A percentile compares a stretch with the other conserved stretches of the same genome.
Conservation (phyloP, 2,797 vertebrate genomes). For the Catostomus latipinnis region DNA sequence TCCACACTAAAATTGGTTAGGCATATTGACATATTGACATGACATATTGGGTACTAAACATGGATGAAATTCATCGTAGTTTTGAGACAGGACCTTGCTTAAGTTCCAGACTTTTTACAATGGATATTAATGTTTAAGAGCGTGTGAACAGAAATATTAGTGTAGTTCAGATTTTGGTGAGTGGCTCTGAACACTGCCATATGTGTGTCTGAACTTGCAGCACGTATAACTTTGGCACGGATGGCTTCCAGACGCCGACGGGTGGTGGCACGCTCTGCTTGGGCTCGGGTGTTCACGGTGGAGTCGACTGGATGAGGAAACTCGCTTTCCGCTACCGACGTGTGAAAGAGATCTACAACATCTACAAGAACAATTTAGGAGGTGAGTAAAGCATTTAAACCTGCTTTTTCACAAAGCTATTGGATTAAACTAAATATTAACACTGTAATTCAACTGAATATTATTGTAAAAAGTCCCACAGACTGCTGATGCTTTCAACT, state of each 20-base stretch:
- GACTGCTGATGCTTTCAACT: too few relatives aligned
- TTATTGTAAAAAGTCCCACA: too few relatives aligned
- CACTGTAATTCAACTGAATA: too few relatives aligned
- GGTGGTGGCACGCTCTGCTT: conserved; percentile 91
- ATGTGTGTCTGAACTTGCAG: conserved; percentile 72
- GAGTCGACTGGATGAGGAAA: conserved; percentile 99
- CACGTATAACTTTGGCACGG: conserved; percentile 97
- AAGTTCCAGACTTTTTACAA: conserved; percentile 6
- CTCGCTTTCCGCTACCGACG: conserved; percentile 97
- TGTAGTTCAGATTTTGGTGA: neutral
- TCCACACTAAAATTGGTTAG: too few relatives aligned
- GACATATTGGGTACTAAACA: neutral
- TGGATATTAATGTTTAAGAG: conserved; percentile 15
- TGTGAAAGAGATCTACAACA: conserved; percentile 98
- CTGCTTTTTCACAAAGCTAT: neutral
- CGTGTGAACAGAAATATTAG: neutral
- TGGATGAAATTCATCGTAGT: neutral
- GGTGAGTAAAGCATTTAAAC: conserved; percentile 74
- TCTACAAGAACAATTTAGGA: conserved; percentile 96
- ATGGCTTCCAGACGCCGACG: conserved; percentile 94
- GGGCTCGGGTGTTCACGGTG: conserved; percentile 94
- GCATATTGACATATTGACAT: neutral
- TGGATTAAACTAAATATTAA: neutral
- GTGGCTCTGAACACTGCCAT: conserved; percentile 1
- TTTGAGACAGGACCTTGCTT: neutral